phyloP scores from a whole-genome alignment of 64 coral and sea anemone genomes.

The Stichodactyla helianthus region DNA sequence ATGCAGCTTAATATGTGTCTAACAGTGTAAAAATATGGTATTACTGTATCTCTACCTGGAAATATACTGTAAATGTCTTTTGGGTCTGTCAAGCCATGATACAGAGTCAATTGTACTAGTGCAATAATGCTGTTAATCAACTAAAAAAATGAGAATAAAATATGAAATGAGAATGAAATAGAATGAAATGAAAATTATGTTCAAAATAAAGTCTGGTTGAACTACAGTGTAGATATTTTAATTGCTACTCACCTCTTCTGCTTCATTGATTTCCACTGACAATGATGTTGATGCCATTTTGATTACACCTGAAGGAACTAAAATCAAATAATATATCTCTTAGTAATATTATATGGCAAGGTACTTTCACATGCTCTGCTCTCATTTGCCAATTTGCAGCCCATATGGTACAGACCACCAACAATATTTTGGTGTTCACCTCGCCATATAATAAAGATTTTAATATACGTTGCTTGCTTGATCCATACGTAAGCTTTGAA shows the following conservation, averaged over 20 bases:
- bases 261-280: conserved; percentile 56
- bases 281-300: conserved; percentile 54
- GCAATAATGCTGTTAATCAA: conserved; percentile 57
- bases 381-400: too few species aligned
- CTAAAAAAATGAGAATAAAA: conserved; percentile 28
- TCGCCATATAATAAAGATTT: too few species aligned
- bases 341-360: not conserved
- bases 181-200: too few species aligned
- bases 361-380: too few species aligned
- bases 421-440: too few species aligned
- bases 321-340: not conserved
- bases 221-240: not conserved
- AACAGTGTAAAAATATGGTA: too few species aligned
- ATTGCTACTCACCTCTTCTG: conserved; percentile 30
- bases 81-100: conserved; percentile 75
- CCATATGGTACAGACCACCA: too few species aligned
- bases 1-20: too few species aligned
- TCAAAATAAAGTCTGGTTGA: too few species aligned
- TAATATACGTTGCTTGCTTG: too few species aligned
- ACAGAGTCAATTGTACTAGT: conserved; percentile 45
- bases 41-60: conserved; percentile 65
- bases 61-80: conserved; percentile 72
- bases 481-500: too few species aligned
- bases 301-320: conserved; percentile 59
- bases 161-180: not conserved